Conservation (phyloP, 53 echinoderm and acorn worm genomes). For the Astropecten irregularis region DNA sequence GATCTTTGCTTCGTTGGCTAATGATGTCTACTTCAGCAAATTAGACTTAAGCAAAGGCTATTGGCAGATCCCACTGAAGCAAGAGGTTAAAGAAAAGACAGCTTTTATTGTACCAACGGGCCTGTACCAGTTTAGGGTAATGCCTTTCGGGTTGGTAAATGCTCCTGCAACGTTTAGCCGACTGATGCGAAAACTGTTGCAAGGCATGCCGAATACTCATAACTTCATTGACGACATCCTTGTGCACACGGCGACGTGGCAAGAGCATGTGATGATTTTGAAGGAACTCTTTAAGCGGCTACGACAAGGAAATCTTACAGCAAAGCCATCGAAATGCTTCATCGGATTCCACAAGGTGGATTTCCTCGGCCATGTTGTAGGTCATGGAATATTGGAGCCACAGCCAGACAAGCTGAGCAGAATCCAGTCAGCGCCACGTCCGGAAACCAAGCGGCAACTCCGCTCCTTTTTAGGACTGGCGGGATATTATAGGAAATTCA, state of each 20-base stretch:
- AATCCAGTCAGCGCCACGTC: conserved; percentile 1
- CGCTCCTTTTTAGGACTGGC: too few relatives aligned
- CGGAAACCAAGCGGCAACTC: too few relatives aligned
- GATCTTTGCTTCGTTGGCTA: conserved; percentile 45
- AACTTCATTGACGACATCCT: conserved; percentile 64
- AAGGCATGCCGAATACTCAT: conserved; percentile 1
- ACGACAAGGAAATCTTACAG: conserved; percentile 15
- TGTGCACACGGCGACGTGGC: conserved; percentile 28
- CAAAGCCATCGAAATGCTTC: conserved; percentile 42
- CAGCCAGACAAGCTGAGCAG: conserved; percentile 6
- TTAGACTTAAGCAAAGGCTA: conserved; percentile 65
- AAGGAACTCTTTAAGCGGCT: conserved; percentile 11
- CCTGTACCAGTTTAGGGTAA: conserved; percentile 32
- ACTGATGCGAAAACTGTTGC: conserved; percentile 34
- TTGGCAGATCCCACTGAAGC: conserved; percentile 51
- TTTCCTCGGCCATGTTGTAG: conserved; percentile 23
- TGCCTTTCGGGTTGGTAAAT: conserved; percentile 57
- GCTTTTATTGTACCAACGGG: conserved; percentile 23
- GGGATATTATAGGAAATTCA: too few relatives aligned
- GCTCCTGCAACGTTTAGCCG: conserved; percentile 46
- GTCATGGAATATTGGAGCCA: not conserved
- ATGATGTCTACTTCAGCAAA: conserved; percentile 46
- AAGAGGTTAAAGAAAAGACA: conserved; percentile 18
- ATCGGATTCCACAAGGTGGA: conserved; percentile 1
- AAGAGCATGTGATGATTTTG: not conserved